A percentile compares a stretch with the other conserved stretches of the same genome.
Conservation (phyloP, 2,888 invertebrate genomes). For the Mimumesa dahlbomi region DNA sequence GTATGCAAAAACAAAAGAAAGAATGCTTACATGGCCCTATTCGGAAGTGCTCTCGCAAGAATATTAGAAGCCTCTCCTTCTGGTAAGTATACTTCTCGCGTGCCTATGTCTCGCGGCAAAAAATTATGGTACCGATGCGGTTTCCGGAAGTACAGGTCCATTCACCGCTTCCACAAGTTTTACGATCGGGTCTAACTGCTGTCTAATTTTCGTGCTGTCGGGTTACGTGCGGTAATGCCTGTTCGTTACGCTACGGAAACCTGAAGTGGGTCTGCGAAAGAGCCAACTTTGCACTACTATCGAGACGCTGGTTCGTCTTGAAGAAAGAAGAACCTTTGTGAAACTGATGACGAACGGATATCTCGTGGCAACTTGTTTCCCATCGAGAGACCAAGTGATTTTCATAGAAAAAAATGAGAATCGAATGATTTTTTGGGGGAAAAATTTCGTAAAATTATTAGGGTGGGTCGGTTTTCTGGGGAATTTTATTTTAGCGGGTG, state of each 20-base stretch:
- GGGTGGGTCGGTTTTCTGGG: no score
- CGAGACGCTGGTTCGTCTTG: background rate
- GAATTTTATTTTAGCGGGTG: no score
- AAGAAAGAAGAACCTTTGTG: background rate
- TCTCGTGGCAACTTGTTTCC: background rate
- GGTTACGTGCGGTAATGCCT: conserved; percentile 14
- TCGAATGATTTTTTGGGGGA: no score
- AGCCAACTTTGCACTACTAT: background rate
- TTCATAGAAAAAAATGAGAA: no score
- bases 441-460: no score
- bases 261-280: background rate
- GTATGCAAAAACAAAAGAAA: no score
- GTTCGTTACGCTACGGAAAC: conserved; percentile 14
- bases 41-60: no score
- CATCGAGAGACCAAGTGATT: background rate
- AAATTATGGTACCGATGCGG: conserved; percentile 14
- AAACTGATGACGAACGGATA: background rate
- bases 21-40: no score
- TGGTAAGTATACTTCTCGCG: background rate
- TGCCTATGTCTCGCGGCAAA: conserved; percentile 16
- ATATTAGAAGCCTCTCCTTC: no score
- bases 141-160: conserved; percentile 10
- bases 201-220: conserved; percentile 38
- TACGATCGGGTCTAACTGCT: conserved; percentile 43
- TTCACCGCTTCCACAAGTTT: conserved; percentile 28